Evolutionary conservation across 2,888 invertebrate genomes (phyloP), one percentile per base, ranked within the genome.

Genomic region (Meliscaeva auricollis): DNA sequence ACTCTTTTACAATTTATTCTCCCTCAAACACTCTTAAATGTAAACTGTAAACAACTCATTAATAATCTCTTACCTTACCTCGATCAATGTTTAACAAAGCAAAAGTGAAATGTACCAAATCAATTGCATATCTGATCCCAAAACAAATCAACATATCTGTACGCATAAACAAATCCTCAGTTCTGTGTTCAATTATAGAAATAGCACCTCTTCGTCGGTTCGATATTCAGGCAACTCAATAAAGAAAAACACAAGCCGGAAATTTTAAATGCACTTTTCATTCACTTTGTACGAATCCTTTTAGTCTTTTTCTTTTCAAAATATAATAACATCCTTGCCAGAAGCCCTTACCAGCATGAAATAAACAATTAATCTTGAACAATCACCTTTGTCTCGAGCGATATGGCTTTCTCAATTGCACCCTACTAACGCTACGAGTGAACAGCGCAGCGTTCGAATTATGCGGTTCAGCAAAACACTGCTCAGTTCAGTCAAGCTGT

Each of bases 111-210:
- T 26, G 35, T 41, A 69, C 62, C 13, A 78, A 78, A 48, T 74
- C 66, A 78, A 72, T 69, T 46, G 44, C 41, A 54, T 72, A 56
- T 66, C 66, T 58, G 73, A 83, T 74, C 62, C 58, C 48, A 74
- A n/a, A n/a, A 84, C 79, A 70, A 69, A 58, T 84, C 64, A 84
- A 74, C 64, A 75, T 74, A 79, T 75, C 74, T 50, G 56, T 72
- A 81, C 32, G 64, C 81, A 68, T 82, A 82, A 83, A 83, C 62
- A 74, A 78, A 83, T 64, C 72, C 58, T 82, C 76, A 76, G 58
- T 70, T 68, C 50, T 54, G 56, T 30, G 69, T 48, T 62, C 62
- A 62, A 26, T 3, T 2, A 68, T 52, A 13, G 6, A 26, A 26
- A 26, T 26, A n/a, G 56, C 50, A 58, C 38, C 15, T 62, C 44